Evolutionary conservation across 1,140 invertebrate species (phyloP), one percentile per base, ranked within the genome.

Genomic region (Tetraneura akinire): DNA sequence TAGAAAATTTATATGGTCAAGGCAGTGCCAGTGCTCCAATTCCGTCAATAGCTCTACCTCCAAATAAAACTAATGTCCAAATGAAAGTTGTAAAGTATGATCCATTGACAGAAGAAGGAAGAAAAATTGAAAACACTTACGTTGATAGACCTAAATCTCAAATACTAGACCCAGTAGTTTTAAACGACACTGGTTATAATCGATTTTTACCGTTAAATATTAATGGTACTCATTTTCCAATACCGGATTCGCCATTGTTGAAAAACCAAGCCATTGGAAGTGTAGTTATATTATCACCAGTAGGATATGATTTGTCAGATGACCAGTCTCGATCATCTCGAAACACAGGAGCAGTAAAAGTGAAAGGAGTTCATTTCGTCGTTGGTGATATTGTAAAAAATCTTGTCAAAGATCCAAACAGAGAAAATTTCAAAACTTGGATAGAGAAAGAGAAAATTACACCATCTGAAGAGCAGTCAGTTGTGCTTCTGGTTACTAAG

Each of bases 51-150:
- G 83, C 81, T n/a, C 66, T 81, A 42, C 83, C 83, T 6, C 66
- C 80, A 16, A 81, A 81, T 47, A 60, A 49, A n/a, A 76, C 80
- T 18, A 70, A 82, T 74, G 90, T 94, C 21, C 92, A 94, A 86
- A 92, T 94, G 88, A 94, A 94, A 88, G 92, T 94, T 57, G 92
- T 94, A 42, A 90, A 90, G 81, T 94, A 92, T 82, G 90, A 94
- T 86, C 91, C 92, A 1, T 88, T 89, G 81, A 92, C 91, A 76
- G 87, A 89, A 23, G 90, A 93, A 87, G 92, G 91, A 81, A 89
- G 91, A 82, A 87, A 89, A 76, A 86, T 94, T 11, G 91, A 91
- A 26, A 89, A 91, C 80, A 88, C 90, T 76, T 93, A 93, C 83
- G 88, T 94, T 49, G 70, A 91, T 51, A 90, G 91, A 83, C 74